Conservation (phyloP, 2,888 invertebrate species). For the Eupithecia vulgata region DNA sequence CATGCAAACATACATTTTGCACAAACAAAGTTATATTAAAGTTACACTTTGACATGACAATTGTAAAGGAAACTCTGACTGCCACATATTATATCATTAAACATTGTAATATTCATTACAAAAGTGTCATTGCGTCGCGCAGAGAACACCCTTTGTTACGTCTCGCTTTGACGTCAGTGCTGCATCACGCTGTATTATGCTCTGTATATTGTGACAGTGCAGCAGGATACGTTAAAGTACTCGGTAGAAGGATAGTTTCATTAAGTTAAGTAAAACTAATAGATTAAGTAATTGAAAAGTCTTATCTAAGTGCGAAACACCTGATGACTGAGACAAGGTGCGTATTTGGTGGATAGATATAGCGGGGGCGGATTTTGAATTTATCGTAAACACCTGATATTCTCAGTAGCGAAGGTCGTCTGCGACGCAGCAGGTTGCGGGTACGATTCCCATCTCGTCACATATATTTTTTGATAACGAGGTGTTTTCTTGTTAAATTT, state of each 20-base stretch:
- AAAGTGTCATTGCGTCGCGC: constrained; percentile 35
- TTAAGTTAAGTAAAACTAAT: neutral
- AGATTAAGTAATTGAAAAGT: neutral
- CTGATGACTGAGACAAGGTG: neutral
- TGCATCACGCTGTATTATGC: constrained; percentile 10
- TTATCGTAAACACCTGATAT: too few species aligned
- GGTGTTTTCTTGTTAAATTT: too few species aligned
- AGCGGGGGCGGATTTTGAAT: neutral
- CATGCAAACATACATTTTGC: neutral
- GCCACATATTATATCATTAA: constrained; percentile 13
- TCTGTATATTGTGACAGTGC: constrained; percentile 4
- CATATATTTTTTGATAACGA: too few species aligned
- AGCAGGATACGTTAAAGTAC: neutral
- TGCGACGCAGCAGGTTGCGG: too few species aligned
- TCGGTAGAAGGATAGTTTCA: neutral
- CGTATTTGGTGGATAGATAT: neutral
- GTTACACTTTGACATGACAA: neutral
- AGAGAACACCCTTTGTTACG: constrained; percentile 40
- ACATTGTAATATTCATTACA: constrained; percentile 36
- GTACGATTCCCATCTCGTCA: too few species aligned
- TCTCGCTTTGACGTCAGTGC: constrained; percentile 40
- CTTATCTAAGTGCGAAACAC: neutral
- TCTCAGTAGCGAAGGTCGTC: too few species aligned
- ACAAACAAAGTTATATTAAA: neutral
- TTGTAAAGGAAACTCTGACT: constrained; percentile 3